These are phyloP conservation scores for Menidia beryllina DNA, from an alignment of 2,113 vertebrate genomes.

Conservation along the genomic window DNA sequence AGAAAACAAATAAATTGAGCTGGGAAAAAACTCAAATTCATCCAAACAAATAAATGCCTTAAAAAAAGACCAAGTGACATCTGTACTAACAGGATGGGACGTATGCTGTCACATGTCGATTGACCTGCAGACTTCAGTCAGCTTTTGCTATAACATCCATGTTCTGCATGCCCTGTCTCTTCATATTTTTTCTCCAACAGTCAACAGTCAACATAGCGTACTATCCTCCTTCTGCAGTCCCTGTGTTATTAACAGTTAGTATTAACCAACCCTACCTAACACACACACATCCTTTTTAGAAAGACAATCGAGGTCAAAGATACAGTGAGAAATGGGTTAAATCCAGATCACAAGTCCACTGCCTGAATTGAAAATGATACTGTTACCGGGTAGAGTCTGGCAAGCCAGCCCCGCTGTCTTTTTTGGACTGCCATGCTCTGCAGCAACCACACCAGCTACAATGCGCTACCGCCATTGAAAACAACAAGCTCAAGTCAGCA, in stretches of 20 bases:
- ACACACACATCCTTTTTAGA: constrained; percentile 36
- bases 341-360: constrained; percentile 17
- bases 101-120: constrained; percentile 7
- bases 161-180: constrained; percentile 29
- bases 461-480: constrained; percentile 58
- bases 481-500: constrained; percentile 60
- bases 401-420: constrained; percentile 12
- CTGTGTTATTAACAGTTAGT: constrained; percentile 47
- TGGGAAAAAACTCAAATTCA: neutral
- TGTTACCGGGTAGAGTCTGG: constrained; percentile 36
- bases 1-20: neutral
- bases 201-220: constrained; percentile 26
- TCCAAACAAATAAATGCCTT: neutral
- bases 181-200: constrained; percentile 29
- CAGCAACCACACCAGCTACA: constrained; percentile 30
- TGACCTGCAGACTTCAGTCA: constrained; percentile 15
- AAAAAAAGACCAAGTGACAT: neutral
- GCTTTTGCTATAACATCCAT: constrained; percentile 6
- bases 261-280: constrained; percentile 46
- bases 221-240: constrained; percentile 37
- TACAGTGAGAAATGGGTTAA: constrained; percentile 2
- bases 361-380: constrained; percentile 53
- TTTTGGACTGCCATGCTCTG: neutral
- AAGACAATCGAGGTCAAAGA: constrained; percentile 58
- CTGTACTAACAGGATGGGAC: constrained; percentile 4